Base-by-base conservation (phyloP, 2,797 vertebrate genomes). In the Morus bassanus region DNA sequence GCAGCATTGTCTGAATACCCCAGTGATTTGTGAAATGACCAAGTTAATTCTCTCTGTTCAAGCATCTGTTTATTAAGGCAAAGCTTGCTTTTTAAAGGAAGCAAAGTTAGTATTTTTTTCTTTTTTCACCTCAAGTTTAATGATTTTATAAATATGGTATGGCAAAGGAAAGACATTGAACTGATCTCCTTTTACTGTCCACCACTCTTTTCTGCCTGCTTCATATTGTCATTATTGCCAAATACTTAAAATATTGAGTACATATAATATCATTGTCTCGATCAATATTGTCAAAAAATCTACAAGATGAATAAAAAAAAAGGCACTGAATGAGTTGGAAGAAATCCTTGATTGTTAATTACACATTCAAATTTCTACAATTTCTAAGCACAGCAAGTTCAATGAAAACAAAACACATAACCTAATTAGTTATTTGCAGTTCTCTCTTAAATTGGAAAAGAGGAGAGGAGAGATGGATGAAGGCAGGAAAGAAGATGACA, bases 341-440 rank as follows among this genome's bases (percentile, higher is more conserved):
- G 16, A 65, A 76, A 54, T 4, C 5, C 13, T 79, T 73, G 11
- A 27, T 19, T 57, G 2, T 27, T 53, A 69, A 37, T 65, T 30
- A 37, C 21, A 21, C 18, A 19, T 68, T 82, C 7, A 51, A 63
- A 85, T 60, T 67, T 43, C 45, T 50, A 31, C 1, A 46, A 33
- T 61, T 79, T 53, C 31, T 41, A 61, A 76, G 10, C 22, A 45
- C 27, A 64, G 23, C 25, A 53, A 37, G 3, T n/a, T 70, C 11
- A 61, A 13, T 56, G 30, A 33, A 91, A 88, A 31, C 12, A 78
- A 64, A 54, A 68, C 6, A 6, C 5, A 30, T 22, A 76, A 48
- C 0, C 2, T 63, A 33, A 13, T 4, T 31, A 24, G 3, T 6
- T 65, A 31, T 53, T 17, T 5, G 6, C 7, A 6, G 0, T 30